Base-by-base conservation (phyloP, 23 tunicate genomes). In the Corella eumyota region DNA sequence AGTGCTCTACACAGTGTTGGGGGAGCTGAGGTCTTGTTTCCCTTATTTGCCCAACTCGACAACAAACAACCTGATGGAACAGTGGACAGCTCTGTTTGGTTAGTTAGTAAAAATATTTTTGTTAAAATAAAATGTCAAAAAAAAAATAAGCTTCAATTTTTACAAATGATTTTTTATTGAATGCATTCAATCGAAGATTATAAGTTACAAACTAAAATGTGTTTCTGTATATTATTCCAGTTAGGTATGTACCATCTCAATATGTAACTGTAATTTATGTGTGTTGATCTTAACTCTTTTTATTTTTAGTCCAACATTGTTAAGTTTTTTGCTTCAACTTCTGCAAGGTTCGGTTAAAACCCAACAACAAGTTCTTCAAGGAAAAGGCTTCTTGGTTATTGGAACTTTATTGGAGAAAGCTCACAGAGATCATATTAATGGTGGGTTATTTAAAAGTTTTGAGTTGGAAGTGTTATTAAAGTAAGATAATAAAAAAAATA, bases 1-100 rank as follows among this genome's bases (percentile, higher is more conserved):
- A 83, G 83, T 30, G 99, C 99, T 32, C 73, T 93, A 0, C 99
- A 93, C 45, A 72, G 90, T 7, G 83, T 93, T 0, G 99, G 99
- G 2, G 99, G 99, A 2, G 78, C 85, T 15, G 99, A 93, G 36
- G 94, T 87, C 21, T 53, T 93, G 27, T 93, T 81, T 58, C 99
- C 99, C 2, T 70, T 93, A 1, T 85, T 93, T 49, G 64, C 81
- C 5, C 99, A 93, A 74, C 81, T 93, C 21, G 83, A 93, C 37
- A 68, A 51, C 56, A 73, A 73, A 23, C 96, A 88, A 57, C 52
- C 25, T 0, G 96, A 88, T 57, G 96, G 96, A 1, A 46, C 77
- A 23, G 34, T 69, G 29, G 96, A 88, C 31, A 73, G 76, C 0
- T 53, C 88, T 31, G 96, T 88, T 26, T 88, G 96, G 96, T 88